Base-by-base conservation (phyloP, 2,113 vertebrate species). In the Sterrhoptilus dennistouni region DNA sequence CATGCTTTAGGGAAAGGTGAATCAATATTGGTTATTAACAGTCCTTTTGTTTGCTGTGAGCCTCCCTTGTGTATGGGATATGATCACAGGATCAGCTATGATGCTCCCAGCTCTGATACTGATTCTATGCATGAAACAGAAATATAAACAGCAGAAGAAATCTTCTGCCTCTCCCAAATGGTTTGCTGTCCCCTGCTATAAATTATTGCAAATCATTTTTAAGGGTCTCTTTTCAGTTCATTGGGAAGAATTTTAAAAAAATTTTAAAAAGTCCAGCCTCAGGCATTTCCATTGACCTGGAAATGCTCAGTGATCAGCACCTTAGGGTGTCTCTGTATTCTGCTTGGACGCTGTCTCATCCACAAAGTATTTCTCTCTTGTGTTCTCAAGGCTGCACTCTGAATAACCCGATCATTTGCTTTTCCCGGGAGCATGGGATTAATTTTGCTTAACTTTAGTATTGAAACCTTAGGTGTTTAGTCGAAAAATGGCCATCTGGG, bases 21-120 rank as follows among this genome's bases (percentile, higher is more conserved):
- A 94, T 94, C 93, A 81, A 89, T 95, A 92, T 65, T 69, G 64
- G 40, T 89, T 96, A 92, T 94, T 96, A 96, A 60, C 52, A 66
- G 52, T 44, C 33, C 44, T 90, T 93, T 87, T 83, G 66, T 57
- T 57, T 90, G 52, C 83, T 78, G 28, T 64, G 72, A 94, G 76
- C 33, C 40, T 90, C 49, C 22, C 2, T 1, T 86, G 60, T 68
- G 28, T 71, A 14, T 31, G 60, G n/a, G 60, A 71, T 78, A 31
- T 0, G 2, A 90, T 59, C 88, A 74, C 13, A 74, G 56, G 63
- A 54, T 63, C 56, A 79, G 40, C 35, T 59, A 12, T 17, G 44
- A 60, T 60, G 20, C 61, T 92, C 14, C 56, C 56, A 92, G 60
- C 49, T 90, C 52, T 71, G 22, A 23, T 75, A 86, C 56, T 75